Conservation (phyloP, 1,140 invertebrate genomes). For the Ips typographus region DNA sequence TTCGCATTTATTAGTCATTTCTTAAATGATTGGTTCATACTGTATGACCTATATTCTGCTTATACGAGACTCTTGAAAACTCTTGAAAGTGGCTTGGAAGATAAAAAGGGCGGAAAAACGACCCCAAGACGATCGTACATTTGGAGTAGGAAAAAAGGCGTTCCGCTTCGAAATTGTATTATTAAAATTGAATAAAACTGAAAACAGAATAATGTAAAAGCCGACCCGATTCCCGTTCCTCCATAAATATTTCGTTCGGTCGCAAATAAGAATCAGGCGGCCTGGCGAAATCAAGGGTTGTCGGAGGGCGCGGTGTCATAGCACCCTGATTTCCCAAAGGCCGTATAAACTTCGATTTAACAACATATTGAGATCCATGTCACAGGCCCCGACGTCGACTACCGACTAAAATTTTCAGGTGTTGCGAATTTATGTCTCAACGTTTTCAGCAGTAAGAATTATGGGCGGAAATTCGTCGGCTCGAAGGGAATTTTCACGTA, state of each 20-base stretch:
- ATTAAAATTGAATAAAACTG: slow-evolving; percentile 36
- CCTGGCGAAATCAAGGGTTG: slow-evolving; percentile 37
- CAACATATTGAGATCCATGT: slow-evolving; percentile 49
- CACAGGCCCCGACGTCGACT: slow-evolving; percentile 30
- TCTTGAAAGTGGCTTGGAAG: no score
- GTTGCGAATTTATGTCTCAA: slow-evolving; percentile 30
- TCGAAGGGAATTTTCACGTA: neutral
- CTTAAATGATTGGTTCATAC: no score
- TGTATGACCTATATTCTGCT: no score
- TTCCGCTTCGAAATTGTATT: slow-evolving; percentile 15
- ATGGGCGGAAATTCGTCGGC: slow-evolving; percentile 22
- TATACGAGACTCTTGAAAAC: no score
- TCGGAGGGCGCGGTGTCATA: slow-evolving; percentile 41
- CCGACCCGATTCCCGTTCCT: slow-evolving; percentile 33
- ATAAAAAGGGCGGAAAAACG: no score
- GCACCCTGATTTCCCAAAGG: slow-evolving; percentile 51
- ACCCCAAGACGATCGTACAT: no score
- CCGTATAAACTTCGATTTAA: slow-evolving; percentile 53
- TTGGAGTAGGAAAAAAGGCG: no score
- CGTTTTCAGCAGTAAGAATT: slow-evolving; percentile 27
- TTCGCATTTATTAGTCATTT: no score
- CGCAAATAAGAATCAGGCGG: slow-evolving; percentile 46
- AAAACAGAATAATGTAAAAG: slow-evolving; percentile 39
- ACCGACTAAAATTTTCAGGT: slow-evolving; percentile 32
- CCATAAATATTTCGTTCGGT: slow-evolving; percentile 48